Evolutionary conservation across 1,140 invertebrate genomes (phyloP), one percentile per base, ranked within the genome.

Genomic region (Drosophila jambulina): DNA sequence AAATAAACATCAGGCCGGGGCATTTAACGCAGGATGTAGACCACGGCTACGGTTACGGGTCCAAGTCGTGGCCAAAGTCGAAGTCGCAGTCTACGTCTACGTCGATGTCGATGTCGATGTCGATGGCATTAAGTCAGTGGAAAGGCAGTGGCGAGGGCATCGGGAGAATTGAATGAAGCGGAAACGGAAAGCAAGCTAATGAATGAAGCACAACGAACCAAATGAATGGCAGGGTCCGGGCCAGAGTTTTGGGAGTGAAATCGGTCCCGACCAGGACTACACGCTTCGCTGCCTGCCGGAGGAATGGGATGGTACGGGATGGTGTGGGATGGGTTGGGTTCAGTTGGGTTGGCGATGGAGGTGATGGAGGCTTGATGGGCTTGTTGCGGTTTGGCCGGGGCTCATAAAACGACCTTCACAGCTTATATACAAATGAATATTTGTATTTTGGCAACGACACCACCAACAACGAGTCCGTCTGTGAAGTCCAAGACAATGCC

Each of bases 171-270:
- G 84, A 88, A 85, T 90, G 84, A 90, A 90, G 85, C 84, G 84
- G 84, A 88, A 88, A 88, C 85, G 84, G 85, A 88, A 88, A 90
- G 81, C 85, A 88, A 77, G 85, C 85, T 88, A 88, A 88, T 88
- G 84, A 88, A 88, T 90, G 78, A 75, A 90, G 84, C 81, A 90
- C 85, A 88, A 88, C 81, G 85, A 88, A 90, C 80, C 80, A 90
- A 90, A 90, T 80, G 81, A 90, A 90, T 78, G 65, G 74, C 75
- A 51, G 62, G 62, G 72, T 62, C 43, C 54, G 60, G 32, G 57
- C 17, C 29, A 3, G 15, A 54, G 46, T 15, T 34, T 56, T 34
- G 67, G 32, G 25, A 46, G 34, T 48, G 60, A 56, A 56, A 56
- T 56, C 36, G 53, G 21, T 56, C 34, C 36, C 15, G 68, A 43